phyloP scores from a whole-genome alignment of 2,113 vertebrate genomes.

The Prunella himalayana region DNA sequence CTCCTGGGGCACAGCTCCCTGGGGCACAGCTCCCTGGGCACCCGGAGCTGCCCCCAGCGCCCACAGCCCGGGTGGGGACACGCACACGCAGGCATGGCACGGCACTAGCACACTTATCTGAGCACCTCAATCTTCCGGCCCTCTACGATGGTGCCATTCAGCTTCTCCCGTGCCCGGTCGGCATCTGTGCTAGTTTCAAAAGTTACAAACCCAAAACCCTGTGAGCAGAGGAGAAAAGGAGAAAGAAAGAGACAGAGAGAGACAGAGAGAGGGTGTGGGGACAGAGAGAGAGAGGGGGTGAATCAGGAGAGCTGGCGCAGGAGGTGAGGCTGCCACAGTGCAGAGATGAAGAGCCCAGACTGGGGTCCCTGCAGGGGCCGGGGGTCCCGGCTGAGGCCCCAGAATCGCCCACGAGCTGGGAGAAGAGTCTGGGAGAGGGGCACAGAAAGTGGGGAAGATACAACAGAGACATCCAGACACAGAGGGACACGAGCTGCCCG shows the following conservation, averaged over 20 bases:
- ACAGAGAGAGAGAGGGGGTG: constrained; percentile 20
- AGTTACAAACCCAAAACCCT: constrained; percentile 95
- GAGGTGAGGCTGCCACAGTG: constrained; percentile 32
- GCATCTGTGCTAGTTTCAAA: constrained; percentile 99
- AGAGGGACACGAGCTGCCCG: neutral
- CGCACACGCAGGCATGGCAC: constrained; percentile 48
- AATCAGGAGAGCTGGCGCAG: constrained; percentile 56
- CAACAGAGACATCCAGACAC: constrained; percentile 26
- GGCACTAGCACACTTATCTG: constrained; percentile 72
- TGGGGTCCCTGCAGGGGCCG: neutral
- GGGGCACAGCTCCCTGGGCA: neutral
- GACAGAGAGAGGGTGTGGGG: constrained; percentile 12
- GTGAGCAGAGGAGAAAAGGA: constrained; percentile 72
- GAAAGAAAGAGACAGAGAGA: constrained; percentile 63
- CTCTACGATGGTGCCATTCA: constrained; percentile 99
- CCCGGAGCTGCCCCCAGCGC: neutral
- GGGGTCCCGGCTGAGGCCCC: neutral
- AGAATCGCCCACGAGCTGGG: neutral
- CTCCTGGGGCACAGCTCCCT: neutral
- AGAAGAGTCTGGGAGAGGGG: constrained; percentile 16
- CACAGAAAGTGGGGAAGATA: constrained; percentile 50
- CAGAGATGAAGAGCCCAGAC: neutral
- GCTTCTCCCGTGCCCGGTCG: constrained; percentile 97
- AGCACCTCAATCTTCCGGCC: constrained; percentile 99
- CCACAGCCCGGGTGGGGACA: neutral